Conservation (phyloP, 2,888 invertebrate genomes). For the Dryococelus australis region DNA sequence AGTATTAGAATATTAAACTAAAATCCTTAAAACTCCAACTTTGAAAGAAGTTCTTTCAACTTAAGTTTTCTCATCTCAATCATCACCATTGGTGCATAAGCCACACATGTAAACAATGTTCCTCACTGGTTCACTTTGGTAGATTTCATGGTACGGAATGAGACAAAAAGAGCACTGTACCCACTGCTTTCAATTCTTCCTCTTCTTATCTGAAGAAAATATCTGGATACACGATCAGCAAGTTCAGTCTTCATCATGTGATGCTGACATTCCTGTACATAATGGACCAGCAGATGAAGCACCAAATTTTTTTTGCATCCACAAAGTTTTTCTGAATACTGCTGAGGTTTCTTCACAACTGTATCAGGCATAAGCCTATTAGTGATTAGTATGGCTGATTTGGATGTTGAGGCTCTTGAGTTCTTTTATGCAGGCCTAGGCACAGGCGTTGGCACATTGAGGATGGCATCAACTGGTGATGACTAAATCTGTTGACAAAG, state of each 20-base stretch:
- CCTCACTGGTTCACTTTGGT: slow-evolving; percentile 9
- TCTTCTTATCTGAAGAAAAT: neutral
- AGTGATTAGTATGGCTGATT: neutral
- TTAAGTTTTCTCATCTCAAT: neutral
- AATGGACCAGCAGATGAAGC: neutral
- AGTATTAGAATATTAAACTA: neutral
- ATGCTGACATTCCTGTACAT: neutral
- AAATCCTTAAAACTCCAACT: neutral
- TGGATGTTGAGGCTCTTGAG: neutral
- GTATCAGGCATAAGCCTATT: neutral
- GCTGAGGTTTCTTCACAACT: slow-evolving; percentile 19
- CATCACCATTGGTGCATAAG: neutral
- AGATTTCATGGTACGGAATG: slow-evolving; percentile 24
- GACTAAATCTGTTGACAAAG: neutral
- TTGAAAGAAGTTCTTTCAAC: neutral
- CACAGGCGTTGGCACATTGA: slow-evolving; percentile 4
- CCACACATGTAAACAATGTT: slow-evolving; percentile 13
- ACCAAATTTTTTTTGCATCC: neutral
- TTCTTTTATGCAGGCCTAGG: neutral
- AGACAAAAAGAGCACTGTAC: slow-evolving; percentile 13
- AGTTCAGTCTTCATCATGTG: slow-evolving; percentile 8
- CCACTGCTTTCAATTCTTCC: neutral
- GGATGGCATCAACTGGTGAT: slow-evolving; percentile 4
- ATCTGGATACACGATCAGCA: neutral
- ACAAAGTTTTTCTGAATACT: neutral